These are phyloP conservation scores for Mormyrops boulengeri DNA, from an alignment of 2,797 vertebrate genomes.

Conservation along the genomic window DNA sequence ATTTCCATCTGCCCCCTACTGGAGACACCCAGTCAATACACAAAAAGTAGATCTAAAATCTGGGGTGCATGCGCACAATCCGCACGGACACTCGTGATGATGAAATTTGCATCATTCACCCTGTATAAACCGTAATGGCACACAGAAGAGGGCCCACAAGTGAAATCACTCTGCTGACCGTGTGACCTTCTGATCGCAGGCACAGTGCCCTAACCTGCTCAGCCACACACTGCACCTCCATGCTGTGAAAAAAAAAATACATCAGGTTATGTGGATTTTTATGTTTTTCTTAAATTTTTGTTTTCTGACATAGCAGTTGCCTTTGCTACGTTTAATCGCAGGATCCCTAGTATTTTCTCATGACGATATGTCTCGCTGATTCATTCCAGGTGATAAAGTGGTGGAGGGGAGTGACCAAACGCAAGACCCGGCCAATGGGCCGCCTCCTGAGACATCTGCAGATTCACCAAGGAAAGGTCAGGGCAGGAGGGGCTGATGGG, in stretches of 20 bases:
- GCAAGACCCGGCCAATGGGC: neutral
- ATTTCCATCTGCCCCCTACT: neutral
- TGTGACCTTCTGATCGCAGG: neutral
- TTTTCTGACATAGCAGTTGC: neutral
- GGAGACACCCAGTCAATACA: neutral
- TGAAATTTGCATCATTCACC: neutral
- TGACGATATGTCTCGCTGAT: neutral
- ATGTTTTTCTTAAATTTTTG: neutral
- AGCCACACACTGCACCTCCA: neutral
- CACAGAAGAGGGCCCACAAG: neutral
- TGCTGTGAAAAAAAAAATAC: neutral
- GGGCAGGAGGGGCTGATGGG: neutral
- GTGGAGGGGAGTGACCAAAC: neutral
- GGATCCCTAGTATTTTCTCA: neutral
- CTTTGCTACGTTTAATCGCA: neutral
- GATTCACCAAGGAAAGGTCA: constrained; percentile 9
- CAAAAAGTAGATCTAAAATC: neutral
- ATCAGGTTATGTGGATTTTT: neutral
- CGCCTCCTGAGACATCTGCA: neutral
- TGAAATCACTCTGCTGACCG: neutral
- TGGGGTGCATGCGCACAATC: neutral
- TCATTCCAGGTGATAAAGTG: neutral
- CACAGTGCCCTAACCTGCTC: neutral
- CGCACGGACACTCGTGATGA: neutral
- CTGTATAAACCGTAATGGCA: neutral